phyloP scores from a whole-genome alignment of 2,113 vertebrate genomes.

The Oxyruncus cristatus region DNA sequence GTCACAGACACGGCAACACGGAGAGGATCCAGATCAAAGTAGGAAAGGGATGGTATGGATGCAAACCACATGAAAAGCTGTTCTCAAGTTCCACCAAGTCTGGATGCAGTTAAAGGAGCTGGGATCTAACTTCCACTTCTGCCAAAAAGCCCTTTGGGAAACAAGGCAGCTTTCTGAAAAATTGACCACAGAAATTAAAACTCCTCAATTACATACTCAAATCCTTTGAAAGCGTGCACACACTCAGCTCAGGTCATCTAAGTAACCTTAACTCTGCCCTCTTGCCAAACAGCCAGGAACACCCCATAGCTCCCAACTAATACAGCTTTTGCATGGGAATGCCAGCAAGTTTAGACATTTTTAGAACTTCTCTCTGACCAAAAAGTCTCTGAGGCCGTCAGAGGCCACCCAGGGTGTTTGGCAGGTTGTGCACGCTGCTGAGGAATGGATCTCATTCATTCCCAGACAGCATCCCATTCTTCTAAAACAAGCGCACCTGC shows the following conservation, averaged over 20 bases:
- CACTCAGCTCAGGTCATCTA: not conserved
- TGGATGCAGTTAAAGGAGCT: conserved; percentile 56
- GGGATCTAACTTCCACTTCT: conserved; percentile 37
- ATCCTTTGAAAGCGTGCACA: conserved; percentile 1
- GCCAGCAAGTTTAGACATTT: conserved; percentile 50
- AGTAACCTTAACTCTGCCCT: conserved; percentile 42
- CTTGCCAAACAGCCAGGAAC: conserved; percentile 9
- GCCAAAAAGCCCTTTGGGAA: conserved; percentile 56
- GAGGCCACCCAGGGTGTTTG: conserved; percentile 64
- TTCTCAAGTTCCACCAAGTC: conserved; percentile 50
- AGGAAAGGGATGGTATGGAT: conserved; percentile 1
- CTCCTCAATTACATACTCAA: conserved; percentile 36
- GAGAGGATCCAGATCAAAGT: conserved; percentile 23
- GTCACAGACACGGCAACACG: not conserved
- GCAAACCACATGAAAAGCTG: conserved; percentile 43
- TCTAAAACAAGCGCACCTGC: conserved; percentile 62
- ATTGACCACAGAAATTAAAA: conserved; percentile 54
- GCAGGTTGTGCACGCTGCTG: conserved; percentile 20
- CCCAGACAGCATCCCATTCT: conserved; percentile 66
- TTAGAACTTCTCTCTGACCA: conserved; percentile 40
- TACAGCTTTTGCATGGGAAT: not conserved
- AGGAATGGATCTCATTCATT: conserved; percentile 62
- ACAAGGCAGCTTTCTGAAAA: conserved; percentile 52
- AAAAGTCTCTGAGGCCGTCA: not conserved
- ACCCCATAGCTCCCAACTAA: not conserved